A percentile compares a stretch with the other conserved stretches of the same genome.
Evolutionary conservation across 2,888 invertebrate species (phyloP).

Genomic region (Myathropa florea): DNA sequence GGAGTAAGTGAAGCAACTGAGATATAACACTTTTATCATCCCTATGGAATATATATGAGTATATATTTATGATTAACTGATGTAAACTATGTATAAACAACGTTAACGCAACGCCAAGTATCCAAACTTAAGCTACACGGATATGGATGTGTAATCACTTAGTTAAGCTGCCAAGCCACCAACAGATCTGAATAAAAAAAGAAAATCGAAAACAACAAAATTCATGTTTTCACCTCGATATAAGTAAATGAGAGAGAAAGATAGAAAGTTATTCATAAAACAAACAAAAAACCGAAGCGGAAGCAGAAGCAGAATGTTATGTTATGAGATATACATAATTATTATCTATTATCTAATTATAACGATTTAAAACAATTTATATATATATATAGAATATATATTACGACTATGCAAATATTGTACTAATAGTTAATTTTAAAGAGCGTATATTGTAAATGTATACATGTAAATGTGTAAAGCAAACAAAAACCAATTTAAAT

Average conservation of each 20-base stretch:
- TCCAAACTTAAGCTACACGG: neutral
- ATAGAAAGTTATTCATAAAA: neutral
- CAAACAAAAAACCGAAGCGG: neutral
- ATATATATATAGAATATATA: conserved; percentile 45
- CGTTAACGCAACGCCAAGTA: conserved; percentile 7
- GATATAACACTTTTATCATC: conserved; percentile 46
- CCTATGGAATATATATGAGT: conserved; percentile 13
- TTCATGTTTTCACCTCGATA: neutral
- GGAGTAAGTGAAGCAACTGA: conserved; percentile 34
- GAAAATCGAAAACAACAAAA: neutral
- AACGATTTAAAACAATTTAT: conserved; percentile 54
- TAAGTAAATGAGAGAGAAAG: neutral
- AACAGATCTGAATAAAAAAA: neutral
- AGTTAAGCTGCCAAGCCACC: neutral
- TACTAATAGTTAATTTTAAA: conserved; percentile 51
- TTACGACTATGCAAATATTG: conserved; percentile 41
- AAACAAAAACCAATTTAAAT: conserved; percentile 3
- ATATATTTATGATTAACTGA: conserved; percentile 11
- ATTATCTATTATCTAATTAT: conserved; percentile 51
- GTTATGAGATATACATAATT: conserved; percentile 54
- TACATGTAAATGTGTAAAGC: conserved; percentile 47
- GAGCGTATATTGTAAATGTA: conserved; percentile 57
- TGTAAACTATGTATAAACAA: conserved; percentile 13
- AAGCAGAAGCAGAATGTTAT: conserved; percentile 27
- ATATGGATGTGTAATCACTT: neutral